phyloP scores from a whole-genome alignment of 1,140 invertebrate genomes.

The Heliconius hewitsoni region DNA sequence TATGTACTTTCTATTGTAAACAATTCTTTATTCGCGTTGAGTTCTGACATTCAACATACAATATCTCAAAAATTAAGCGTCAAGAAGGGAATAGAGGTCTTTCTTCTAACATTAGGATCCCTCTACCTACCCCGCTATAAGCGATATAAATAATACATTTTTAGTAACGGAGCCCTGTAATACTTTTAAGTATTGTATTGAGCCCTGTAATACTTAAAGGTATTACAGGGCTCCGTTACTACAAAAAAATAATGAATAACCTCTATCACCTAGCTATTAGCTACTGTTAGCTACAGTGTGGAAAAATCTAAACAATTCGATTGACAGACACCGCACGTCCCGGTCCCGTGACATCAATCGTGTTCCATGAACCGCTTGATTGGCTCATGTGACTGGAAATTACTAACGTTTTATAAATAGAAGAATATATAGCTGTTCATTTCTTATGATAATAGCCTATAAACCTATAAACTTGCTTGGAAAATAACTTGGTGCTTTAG shows the following conservation, averaged over 20 bases:
- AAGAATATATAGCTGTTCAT: not conserved
- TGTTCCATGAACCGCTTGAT: not conserved
- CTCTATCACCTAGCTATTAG: not conserved
- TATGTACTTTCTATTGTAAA: too few relatives aligned
- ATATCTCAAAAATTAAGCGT: too few relatives aligned
- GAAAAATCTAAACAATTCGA: not conserved
- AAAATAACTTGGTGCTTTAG: not conserved
- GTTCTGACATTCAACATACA: too few relatives aligned
- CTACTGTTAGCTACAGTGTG: not conserved
- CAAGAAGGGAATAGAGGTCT: too few relatives aligned
- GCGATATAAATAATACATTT: too few relatives aligned
- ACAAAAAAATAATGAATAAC: not conserved
- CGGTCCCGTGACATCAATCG: constrained; percentile 5
- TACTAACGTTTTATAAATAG: not conserved
- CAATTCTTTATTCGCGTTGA: too few relatives aligned
- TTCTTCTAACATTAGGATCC: too few relatives aligned
- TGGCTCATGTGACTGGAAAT: not conserved
- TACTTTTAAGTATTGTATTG: too few relatives aligned
- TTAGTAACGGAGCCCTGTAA: too few relatives aligned
- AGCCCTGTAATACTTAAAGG: not conserved
- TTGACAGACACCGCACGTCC: not conserved
- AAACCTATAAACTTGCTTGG: not conserved
- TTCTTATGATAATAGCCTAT: not conserved
- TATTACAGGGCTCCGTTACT: not conserved
- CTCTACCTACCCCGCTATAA: too few relatives aligned